Conservation (phyloP, 2,888 invertebrate species). For the Mechanitis mazaeus region DNA sequence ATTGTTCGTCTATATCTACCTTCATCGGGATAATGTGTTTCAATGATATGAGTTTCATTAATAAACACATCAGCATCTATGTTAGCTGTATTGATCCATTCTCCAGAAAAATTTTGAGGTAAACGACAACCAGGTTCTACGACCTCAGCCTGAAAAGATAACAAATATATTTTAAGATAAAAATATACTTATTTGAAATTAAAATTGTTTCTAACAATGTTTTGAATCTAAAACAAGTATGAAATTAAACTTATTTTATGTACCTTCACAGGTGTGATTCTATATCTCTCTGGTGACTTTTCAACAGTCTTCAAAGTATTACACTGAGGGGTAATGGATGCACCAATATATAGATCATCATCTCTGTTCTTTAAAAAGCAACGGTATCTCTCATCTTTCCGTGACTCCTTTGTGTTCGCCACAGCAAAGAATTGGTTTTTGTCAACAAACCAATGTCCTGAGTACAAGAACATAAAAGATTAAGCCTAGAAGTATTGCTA, state of each 20-base stretch:
- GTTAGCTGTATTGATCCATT: constrained; percentile 98
- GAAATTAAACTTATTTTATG: constrained; percentile 4
- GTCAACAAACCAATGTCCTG: constrained; percentile 94
- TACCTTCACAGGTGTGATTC: constrained; percentile 86
- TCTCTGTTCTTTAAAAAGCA: constrained; percentile 96
- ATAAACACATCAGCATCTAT: constrained; percentile 95
- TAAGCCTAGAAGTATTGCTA: neutral
- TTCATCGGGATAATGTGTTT: constrained; percentile 95
- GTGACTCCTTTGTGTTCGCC: constrained; percentile 96
- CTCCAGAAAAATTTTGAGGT: constrained; percentile 94
- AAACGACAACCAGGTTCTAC: constrained; percentile 94
- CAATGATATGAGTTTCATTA: constrained; percentile 97
- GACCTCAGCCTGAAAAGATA: constrained; percentile 81
- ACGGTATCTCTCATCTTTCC: constrained; percentile 95
- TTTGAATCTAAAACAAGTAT: too few species aligned
- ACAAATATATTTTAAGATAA: neutral
- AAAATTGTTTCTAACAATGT: neutral
- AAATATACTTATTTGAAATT: neutral
- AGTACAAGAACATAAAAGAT: neutral
- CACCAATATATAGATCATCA: constrained; percentile 93
- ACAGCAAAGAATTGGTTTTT: constrained; percentile 98
- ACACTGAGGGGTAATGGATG: constrained; percentile 95
- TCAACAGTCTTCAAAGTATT: constrained; percentile 94
- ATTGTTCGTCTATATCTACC: constrained; percentile 91
- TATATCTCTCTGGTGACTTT: constrained; percentile 92